Percentiles rank a stretch among this genome's conserved stretches.
Evolutionary conservation across 2,888 invertebrate species (phyloP).

Genomic region (Sminthurinus aureus): DNA sequence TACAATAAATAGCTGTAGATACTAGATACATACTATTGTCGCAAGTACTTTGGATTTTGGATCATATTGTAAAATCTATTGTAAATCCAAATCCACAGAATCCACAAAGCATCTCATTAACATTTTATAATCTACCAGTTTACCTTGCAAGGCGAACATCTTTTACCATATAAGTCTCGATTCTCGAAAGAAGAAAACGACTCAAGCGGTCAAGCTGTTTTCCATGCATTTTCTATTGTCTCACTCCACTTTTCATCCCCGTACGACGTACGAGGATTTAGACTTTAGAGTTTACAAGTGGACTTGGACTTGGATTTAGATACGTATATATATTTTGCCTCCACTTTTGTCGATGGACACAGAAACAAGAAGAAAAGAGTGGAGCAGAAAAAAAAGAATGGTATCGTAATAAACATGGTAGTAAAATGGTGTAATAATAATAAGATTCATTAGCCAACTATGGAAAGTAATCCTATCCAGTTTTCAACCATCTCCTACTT

Average conservation of each 20-base stretch:
- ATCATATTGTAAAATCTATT: not conserved
- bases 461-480: slow-evolving; percentile 11
- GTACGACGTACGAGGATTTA: too few relatives aligned
- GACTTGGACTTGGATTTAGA: too few relatives aligned
- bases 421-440: slow-evolving; percentile 1
- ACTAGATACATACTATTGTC: too few relatives aligned
- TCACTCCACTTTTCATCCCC: not conserved
- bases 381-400: not conserved
- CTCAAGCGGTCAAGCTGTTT: not conserved
- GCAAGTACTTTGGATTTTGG: too few relatives aligned
- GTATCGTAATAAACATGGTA: too few relatives aligned
- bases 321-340: too few relatives aligned
- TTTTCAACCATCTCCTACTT: not conserved
- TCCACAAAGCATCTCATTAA: slow-evolving; percentile 1
- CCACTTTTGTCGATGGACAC: too few relatives aligned
- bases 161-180: slow-evolving; percentile 22
- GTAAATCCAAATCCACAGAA: not conserved
- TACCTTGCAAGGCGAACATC: slow-evolving; percentile 46
- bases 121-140: slow-evolving; percentile 35
- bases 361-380: too few relatives aligned
- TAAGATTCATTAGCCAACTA: slow-evolving; percentile 23
- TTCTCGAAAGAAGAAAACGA: not conserved
- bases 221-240: not conserved
- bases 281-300: too few relatives aligned
- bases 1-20: too few relatives aligned